phyloP scores from a whole-genome alignment of 1,140 invertebrate genomes.

The Leptinotarsa lineolata region DNA sequence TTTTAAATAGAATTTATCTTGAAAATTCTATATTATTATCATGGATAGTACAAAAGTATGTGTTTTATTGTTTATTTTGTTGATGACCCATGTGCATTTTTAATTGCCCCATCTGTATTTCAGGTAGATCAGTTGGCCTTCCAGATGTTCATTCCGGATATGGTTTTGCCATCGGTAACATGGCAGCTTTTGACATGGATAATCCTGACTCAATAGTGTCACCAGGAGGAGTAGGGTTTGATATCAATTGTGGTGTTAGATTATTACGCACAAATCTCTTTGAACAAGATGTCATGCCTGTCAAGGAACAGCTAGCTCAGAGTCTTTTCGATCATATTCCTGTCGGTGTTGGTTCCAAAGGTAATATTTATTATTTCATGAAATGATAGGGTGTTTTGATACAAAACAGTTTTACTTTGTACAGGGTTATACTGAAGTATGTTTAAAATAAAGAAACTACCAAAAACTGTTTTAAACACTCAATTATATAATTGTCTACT shows the following conservation, averaged over 20 bases:
- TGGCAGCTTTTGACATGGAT: constrained; percentile 98
- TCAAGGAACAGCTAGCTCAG: constrained; percentile 98
- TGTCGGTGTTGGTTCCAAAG: constrained; percentile 98
- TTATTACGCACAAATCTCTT: constrained; percentile 93
- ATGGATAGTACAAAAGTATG: neutral
- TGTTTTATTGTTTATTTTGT: no score
- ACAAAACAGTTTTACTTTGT: no score
- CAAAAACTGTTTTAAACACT: no score
- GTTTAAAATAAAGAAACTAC: no score
- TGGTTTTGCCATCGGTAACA: constrained; percentile 99
- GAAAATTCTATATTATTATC: no score
- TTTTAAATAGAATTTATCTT: no score
- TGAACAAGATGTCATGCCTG: constrained; percentile 92
- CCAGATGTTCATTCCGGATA: constrained; percentile 99
- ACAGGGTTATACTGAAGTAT: no score
- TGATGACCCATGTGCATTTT: neutral
- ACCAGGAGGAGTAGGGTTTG: constrained; percentile 65
- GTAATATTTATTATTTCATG: constrained; percentile 24
- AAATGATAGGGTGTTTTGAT: no score
- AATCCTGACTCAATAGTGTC: constrained; percentile 95
- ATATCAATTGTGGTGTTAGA: constrained; percentile 43
- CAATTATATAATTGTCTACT: no score
- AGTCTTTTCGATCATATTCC: constrained; percentile 99
- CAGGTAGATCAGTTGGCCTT: constrained; percentile 74
- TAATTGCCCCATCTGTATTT: neutral